Conservation (phyloP, 2,888 invertebrate genomes). For the Chymomyza procnemis region DNA sequence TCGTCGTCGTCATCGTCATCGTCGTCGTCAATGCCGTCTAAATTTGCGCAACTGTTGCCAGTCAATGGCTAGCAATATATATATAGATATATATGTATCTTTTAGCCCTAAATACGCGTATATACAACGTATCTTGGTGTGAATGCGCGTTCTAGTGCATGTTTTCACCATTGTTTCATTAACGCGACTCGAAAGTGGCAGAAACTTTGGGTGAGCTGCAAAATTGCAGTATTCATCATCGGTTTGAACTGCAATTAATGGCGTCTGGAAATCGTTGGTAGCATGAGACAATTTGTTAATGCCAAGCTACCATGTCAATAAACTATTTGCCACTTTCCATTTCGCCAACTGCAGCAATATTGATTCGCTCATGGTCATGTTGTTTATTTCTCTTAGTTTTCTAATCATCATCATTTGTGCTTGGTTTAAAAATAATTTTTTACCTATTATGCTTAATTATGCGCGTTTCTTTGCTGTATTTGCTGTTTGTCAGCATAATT, state of each 20-base stretch:
- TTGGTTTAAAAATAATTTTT: background rate
- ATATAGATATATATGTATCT: background rate
- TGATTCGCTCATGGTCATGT: background rate
- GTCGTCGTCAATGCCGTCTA: conserved; percentile 51
- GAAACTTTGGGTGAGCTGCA: background rate
- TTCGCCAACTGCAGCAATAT: background rate
- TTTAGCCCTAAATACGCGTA: background rate
- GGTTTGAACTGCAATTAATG: conserved; percentile 29
- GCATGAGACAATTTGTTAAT: conserved; percentile 20
- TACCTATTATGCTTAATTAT: background rate
- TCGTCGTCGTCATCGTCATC: background rate
- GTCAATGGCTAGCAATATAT: background rate
- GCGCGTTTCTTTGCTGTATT: conserved; percentile 11
- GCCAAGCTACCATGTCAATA: conserved; percentile 10
- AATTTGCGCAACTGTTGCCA: conserved; percentile 61
- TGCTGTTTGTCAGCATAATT: conserved; percentile 4
- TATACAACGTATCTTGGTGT: background rate
- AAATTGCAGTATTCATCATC: background rate
- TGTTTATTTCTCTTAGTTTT: background rate
- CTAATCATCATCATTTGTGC: background rate
- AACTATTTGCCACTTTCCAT: background rate
- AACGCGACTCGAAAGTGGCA: background rate
- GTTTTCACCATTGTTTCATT: conserved; percentile 8
- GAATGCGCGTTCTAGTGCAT: background rate
- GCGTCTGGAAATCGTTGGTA: conserved; percentile 16